phyloP scores from a whole-genome alignment of 1,140 invertebrate genomes.

The Neomicropteryx cornuta region DNA sequence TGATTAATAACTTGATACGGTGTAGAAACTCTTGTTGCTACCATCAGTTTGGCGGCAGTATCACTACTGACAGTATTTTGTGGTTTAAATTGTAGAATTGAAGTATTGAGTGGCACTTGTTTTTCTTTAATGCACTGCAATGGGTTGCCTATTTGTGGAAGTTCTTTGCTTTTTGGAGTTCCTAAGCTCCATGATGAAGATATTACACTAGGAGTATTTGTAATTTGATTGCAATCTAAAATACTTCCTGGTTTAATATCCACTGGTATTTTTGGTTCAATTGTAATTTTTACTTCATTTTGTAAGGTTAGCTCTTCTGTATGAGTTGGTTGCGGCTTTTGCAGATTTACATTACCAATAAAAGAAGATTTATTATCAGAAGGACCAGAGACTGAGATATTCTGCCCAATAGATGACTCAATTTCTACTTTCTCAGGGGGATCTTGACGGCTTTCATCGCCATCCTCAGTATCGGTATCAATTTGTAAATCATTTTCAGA shows the following conservation, averaged over 20 bases:
- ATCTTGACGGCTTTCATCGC: conserved; percentile 31
- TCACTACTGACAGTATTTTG: conserved; percentile 22
- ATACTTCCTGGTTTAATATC: too few relatives aligned
- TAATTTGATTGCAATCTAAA: too few relatives aligned
- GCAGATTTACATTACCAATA: too few relatives aligned
- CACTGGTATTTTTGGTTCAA: too few relatives aligned
- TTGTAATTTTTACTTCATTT: too few relatives aligned
- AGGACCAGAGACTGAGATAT: too few relatives aligned
- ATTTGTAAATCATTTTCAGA: conserved; percentile 77
- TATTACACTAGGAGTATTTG: conserved; percentile 45
- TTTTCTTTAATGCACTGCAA: conserved; percentile 24
- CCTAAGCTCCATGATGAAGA: conserved; percentile 35
- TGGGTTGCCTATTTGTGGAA: conserved; percentile 18
- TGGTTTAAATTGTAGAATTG: conserved; percentile 33
- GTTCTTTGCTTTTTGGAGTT: conserved; percentile 29
- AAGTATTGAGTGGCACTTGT: conserved; percentile 31
- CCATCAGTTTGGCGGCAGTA: conserved; percentile 24
- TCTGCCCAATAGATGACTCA: too few relatives aligned
- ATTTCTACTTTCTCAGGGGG: conserved; percentile 27
- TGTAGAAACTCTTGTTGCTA: conserved; percentile 22
- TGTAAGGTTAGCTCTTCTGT: too few relatives aligned
- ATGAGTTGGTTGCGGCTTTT: too few relatives aligned
- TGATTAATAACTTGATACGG: conserved; percentile 38
- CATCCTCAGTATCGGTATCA: conserved; percentile 74
- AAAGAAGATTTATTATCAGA: too few relatives aligned